A percentile compares a stretch with the other conserved stretches of the same genome.
phyloP scores from a whole-genome alignment of 2,797 vertebrate genomes.

The Falco rusticolus region DNA sequence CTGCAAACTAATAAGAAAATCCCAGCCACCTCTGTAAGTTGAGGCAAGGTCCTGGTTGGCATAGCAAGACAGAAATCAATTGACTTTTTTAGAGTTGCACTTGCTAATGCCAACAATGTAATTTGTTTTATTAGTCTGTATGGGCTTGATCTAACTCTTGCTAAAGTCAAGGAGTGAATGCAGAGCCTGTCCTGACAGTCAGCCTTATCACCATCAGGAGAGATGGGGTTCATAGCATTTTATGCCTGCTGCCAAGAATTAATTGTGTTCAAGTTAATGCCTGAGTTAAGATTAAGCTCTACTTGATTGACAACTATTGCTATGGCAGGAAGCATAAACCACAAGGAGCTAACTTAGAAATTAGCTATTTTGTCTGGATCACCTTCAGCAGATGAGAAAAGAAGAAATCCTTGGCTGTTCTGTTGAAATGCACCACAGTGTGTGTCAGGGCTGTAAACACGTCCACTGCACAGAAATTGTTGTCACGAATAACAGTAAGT shows the following conservation, averaged over 20 bases:
- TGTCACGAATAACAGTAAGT: background rate
- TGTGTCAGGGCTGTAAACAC: background rate
- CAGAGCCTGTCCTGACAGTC: conserved; percentile 53
- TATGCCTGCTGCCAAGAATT: conserved; percentile 53
- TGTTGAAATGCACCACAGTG: background rate
- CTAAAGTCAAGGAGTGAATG: conserved; percentile 38
- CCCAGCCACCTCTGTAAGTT: background rate
- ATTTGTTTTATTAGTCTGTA: conserved; percentile 56
- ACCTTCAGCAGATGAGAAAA: background rate
- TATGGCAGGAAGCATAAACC: background rate
- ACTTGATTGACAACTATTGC: conserved; percentile 54
- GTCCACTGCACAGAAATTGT: background rate
- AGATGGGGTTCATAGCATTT: conserved; percentile 24
- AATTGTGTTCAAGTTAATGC: conserved; percentile 70
- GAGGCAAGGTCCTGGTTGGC: background rate
- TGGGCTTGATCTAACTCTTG: conserved; percentile 56
- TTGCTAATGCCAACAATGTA: conserved; percentile 8
- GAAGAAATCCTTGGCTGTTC: background rate
- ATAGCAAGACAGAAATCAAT: background rate
- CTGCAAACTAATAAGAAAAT: background rate
- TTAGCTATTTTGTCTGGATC: background rate
- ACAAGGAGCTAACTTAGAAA: background rate
- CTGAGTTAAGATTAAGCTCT: conserved; percentile 45
- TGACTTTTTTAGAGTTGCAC: background rate
- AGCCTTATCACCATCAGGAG: conserved; percentile 44